Conservation (phyloP, 2,797 vertebrate genomes). For the Agapornis canus region DNA sequence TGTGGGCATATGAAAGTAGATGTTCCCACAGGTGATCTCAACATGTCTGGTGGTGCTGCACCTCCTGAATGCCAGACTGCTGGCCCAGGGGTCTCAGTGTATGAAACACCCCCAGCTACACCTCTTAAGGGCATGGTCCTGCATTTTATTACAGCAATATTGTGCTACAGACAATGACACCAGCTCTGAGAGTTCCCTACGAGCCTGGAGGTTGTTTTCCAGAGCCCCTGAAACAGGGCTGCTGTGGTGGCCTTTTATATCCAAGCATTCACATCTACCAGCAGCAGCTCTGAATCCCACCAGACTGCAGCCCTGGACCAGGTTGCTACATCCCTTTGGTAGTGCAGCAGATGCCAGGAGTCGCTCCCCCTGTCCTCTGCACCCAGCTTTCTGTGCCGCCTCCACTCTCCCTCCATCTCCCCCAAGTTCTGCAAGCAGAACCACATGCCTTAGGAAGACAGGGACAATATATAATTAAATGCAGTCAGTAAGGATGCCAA, state of each 20-base stretch:
- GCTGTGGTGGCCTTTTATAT: neutral
- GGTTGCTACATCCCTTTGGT: accelerated
- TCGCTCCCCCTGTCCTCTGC: accelerated
- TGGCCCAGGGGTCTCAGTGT: neutral
- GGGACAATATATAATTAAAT: neutral
- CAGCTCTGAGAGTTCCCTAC: neutral
- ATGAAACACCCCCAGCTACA: neutral
- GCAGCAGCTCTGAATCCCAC: neutral
- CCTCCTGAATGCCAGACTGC: neutral
- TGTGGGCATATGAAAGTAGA: neutral
- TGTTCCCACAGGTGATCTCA: neutral
- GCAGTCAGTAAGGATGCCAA: accelerated
- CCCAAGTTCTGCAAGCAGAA: neutral
- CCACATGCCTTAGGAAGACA: neutral
- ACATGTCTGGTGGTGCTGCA: neutral
- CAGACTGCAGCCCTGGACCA: neutral
- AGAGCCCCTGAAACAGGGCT: neutral
- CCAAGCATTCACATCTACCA: neutral
- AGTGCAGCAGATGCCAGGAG: neutral
- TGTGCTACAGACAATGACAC: neutral
- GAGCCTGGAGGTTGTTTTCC: neutral
- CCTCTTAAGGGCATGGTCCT: neutral
- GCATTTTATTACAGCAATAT: accelerated
- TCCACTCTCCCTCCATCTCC: neutral
- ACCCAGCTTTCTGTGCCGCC: accelerated